phyloP scores from a whole-genome alignment of 2,888 invertebrate genomes.

The Lissocephala sabroskyi region DNA sequence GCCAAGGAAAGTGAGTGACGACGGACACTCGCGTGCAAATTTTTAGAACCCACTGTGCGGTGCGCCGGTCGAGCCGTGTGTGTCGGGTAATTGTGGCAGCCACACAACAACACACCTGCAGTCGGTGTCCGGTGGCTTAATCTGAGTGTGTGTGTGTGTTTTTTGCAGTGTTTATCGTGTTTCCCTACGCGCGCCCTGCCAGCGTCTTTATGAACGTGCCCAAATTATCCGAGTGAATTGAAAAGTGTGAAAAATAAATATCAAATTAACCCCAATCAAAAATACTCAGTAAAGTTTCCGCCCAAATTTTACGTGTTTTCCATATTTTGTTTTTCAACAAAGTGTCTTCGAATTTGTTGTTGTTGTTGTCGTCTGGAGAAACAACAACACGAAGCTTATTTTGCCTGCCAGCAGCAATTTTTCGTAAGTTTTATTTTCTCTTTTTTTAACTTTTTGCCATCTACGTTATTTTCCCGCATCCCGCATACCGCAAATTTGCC shows the following conservation, averaged over 20 bases:
- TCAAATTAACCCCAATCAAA: conserved; percentile 1
- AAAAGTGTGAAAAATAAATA: conserved; percentile 11
- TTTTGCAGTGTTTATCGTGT: conserved; percentile 15
- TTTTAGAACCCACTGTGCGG: no score
- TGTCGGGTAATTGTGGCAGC: not conserved
- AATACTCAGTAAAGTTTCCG: conserved; percentile 4
- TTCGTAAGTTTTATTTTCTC: conserved; percentile 25
- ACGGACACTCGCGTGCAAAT: no score
- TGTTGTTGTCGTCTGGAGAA: not conserved
- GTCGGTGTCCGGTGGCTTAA: not conserved
- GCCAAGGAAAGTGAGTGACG: no score
- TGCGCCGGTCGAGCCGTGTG: no score
- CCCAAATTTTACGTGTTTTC: conserved; percentile 6
- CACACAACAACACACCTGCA: no score
- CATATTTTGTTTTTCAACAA: not conserved
- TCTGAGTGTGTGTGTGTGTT: not conserved
- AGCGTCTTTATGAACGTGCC: conserved; percentile 26
- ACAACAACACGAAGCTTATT: not conserved
- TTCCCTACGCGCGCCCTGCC: conserved; percentile 12
- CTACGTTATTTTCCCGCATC: conserved; percentile 14
- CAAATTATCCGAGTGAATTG: conserved; percentile 13
- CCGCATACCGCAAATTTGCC: conserved; percentile 5
- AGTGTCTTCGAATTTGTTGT: not conserved
- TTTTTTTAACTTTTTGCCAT: conserved; percentile 4
- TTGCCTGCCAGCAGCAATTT: conserved; percentile 12